A percentile compares a stretch with the other conserved stretches of the same genome.
phyloP scores from a whole-genome alignment of 2,888 invertebrate genomes.

The Leucania comma region DNA sequence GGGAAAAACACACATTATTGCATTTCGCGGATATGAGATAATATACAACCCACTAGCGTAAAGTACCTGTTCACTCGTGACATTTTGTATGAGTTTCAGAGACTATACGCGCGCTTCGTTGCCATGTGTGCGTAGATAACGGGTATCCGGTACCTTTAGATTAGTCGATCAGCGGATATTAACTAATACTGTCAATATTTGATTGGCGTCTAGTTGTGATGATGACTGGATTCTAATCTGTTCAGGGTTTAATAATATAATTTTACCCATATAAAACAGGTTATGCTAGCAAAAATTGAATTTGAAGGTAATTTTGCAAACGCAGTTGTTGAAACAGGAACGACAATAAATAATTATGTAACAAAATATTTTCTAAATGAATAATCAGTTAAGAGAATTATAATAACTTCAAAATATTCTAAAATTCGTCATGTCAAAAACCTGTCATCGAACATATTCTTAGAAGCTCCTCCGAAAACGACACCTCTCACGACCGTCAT shows the following conservation, averaged over 20 bases:
- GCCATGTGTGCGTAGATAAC: constrained; percentile 66
- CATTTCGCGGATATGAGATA: constrained; percentile 85
- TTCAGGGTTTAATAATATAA: neutral
- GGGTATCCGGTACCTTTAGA: constrained; percentile 84
- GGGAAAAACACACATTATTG: constrained; percentile 84
- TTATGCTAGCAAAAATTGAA: no score
- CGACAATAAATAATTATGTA: constrained; percentile 13
- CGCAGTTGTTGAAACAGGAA: constrained; percentile 1
- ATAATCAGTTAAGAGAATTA: constrained; percentile 13
- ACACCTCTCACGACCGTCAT: constrained; percentile 25
- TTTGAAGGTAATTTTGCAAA: neutral
- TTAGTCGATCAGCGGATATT: constrained; percentile 81
- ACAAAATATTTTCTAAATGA: constrained; percentile 1
- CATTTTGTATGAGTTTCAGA: constrained; percentile 42
- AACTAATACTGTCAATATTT: constrained; percentile 68
- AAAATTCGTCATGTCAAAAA: constrained; percentile 48
- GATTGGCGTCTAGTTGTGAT: constrained; percentile 30
- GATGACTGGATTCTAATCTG: constrained; percentile 10
- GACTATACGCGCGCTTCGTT: constrained; percentile 52
- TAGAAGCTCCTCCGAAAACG: constrained; percentile 23
- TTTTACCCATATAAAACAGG: no score
- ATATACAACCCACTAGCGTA: constrained; percentile 56
- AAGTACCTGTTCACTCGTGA: constrained; percentile 53
- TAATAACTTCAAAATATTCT: constrained; percentile 15
- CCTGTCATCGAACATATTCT: constrained; percentile 42